Evolutionary conservation across 2,113 vertebrate genomes (phyloP).

Genomic region (Callithrix jacchus): DNA sequence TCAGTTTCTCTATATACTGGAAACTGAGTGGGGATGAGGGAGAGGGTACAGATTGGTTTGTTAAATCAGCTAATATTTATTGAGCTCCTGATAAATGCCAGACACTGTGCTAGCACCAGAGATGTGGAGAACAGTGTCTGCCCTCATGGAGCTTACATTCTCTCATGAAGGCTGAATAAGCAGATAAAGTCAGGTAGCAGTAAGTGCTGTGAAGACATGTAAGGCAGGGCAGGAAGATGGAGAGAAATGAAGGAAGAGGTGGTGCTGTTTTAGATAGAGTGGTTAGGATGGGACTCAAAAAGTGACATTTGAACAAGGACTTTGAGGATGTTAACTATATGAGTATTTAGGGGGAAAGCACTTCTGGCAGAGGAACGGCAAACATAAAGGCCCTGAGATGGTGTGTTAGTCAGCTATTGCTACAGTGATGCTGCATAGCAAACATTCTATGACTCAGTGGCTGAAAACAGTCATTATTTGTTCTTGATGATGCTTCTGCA

Average conservation of each 20-base stretch:
- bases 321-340: neutral
- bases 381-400: neutral
- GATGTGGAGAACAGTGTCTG: neutral
- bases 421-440: neutral
- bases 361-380: neutral
- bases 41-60: neutral
- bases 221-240: neutral
- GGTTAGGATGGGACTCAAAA: neutral
- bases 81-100: neutral
- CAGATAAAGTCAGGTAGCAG: neutral
- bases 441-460: neutral
- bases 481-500: neutral
- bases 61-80: neutral
- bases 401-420: neutral
- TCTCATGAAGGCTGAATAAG: neutral
- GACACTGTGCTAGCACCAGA: neutral
- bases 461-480: neutral
- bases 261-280: neutral
- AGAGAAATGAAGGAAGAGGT: neutral
- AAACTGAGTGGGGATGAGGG: neutral
- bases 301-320: neutral
- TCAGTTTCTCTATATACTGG: neutral
- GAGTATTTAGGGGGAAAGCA: neutral
- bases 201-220: neutral
- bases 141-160: rapidly evolving